Base-by-base conservation (phyloP, 2,888 invertebrate genomes). In the Eupithecia abbreviata region DNA sequence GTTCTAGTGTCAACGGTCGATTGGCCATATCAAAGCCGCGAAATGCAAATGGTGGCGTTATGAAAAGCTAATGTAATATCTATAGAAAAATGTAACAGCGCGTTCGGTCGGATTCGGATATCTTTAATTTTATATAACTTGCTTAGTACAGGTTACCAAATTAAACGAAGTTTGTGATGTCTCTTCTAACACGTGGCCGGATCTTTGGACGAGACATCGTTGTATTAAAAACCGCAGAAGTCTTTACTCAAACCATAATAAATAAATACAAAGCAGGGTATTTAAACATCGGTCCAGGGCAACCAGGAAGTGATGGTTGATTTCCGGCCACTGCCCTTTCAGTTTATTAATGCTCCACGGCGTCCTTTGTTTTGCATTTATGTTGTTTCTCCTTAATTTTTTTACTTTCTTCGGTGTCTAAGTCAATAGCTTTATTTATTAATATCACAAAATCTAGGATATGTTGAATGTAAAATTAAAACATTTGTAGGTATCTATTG, bases 311-410 rank as follows among this genome's bases (percentile, higher is more conserved):
- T 71, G 58, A 73, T 73, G 79, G 79, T 65, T 79, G 65, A 76
- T 74, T 77, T 81, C 82, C 82, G 79, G 77, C 77, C 80, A 69
- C 73, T 51, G 79, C 75, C 73, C 76, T 74, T 77, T 70, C 51
- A 74, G 71, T 69, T 69, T 69, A 47, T 69, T 18, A 45, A 73
- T 69, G 69, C 79, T 75, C 73, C 68, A 69, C 68, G 75, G 72
- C 74, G 73, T 77, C 73, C 68, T 71, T 76, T 79, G 73, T 80
- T 80, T 76, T 76, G 49, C 75, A 76, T 79, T 79, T 79, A 77
- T 76, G 73, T 76, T 76, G 74, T 76, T 73, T 68, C 30, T 69
- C 51, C 62, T 65, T 72, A 62, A 43, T 43, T 58, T 72, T n/a
- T 71, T 4, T 58, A 4, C 43, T 71, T 58, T 67, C 67, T 45